Percentiles rank a stretch among this genome's conserved stretches.
These are phyloP conservation scores for Hymenopus coronatus DNA, from an alignment of 2,888 invertebrate species.

Conservation along the genomic window DNA sequence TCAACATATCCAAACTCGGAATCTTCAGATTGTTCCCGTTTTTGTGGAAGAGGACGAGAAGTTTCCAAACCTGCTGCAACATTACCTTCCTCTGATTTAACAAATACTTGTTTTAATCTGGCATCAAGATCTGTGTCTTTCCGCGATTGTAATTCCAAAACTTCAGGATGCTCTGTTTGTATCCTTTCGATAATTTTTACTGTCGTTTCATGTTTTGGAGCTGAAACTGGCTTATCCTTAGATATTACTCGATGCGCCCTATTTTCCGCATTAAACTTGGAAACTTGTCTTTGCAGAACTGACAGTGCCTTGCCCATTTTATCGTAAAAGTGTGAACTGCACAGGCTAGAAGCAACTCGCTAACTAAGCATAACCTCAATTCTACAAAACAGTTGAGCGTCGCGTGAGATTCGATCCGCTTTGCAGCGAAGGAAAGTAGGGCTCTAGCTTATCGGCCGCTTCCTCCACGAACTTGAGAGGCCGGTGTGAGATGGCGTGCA, in stretches of 20 bases:
- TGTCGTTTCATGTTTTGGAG: conserved; percentile 66
- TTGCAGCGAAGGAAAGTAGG: background rate
- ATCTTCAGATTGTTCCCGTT: conserved; percentile 51
- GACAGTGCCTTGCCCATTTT: conserved; percentile 67
- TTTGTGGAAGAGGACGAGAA: conserved; percentile 57
- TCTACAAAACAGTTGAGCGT: too few species aligned
- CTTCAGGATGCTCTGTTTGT: conserved; percentile 60
- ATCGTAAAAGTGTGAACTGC: background rate
- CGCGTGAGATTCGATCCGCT: too few species aligned
- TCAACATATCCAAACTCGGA: conserved; percentile 69
- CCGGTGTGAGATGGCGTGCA: background rate
- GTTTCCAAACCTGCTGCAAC: conserved; percentile 38
- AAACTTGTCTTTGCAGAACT: conserved; percentile 42
- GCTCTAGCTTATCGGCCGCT: background rate
- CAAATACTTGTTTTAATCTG: conserved; percentile 69
- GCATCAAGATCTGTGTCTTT: conserved; percentile 63
- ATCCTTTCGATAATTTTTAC: conserved; percentile 62
- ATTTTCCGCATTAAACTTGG: conserved; percentile 72
- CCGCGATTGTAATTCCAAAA: conserved; percentile 58
- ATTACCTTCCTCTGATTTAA: conserved; percentile 56
- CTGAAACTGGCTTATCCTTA: conserved; percentile 60
- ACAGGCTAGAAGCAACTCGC: too few species aligned
- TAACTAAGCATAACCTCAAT: too few species aligned
- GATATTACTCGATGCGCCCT: conserved; percentile 70
- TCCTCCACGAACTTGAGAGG: background rate